Percentiles rank a stretch among this genome's conserved stretches.
phyloP scores from a whole-genome alignment of 1,140 invertebrate species.

The Plectus sambesii region DNA sequence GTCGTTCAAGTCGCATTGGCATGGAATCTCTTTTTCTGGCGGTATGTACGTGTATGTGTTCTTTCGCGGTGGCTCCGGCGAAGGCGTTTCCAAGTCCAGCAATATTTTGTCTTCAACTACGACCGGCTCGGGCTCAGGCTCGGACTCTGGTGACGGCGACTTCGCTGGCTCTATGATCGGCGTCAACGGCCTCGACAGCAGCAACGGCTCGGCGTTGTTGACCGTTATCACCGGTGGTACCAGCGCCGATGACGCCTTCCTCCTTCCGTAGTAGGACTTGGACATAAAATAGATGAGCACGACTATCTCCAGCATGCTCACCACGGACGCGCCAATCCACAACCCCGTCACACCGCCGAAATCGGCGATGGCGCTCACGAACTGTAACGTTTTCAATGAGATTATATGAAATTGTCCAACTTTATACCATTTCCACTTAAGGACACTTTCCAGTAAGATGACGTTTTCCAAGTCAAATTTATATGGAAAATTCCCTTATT shows the following conservation, averaged over 20 bases:
- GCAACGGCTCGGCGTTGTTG: not conserved
- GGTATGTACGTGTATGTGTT: conserved; percentile 31
- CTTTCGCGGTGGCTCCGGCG: conserved; percentile 12
- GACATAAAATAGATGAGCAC: conserved; percentile 24
- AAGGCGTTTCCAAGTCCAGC: too few species aligned
- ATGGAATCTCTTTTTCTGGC: conserved; percentile 40
- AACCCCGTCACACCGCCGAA: conserved; percentile 42
- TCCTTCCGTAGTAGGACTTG: conserved; percentile 23
- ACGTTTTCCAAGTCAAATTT: too few species aligned
- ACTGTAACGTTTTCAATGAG: too few species aligned
- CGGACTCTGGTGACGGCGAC: too few species aligned
- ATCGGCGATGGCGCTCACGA: conserved; percentile 38
- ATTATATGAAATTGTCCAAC: too few species aligned
- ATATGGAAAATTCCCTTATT: not conserved
- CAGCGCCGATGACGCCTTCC: conserved; percentile 26
- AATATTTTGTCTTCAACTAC: too few species aligned
- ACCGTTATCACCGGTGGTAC: conserved; percentile 12
- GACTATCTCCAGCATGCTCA: conserved; percentile 39
- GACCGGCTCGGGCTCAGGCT: too few species aligned
- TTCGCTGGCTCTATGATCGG: too few species aligned
- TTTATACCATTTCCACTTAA: too few species aligned
- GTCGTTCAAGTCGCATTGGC: conserved; percentile 37
- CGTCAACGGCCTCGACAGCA: too few species aligned
- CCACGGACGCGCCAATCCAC: conserved; percentile 44
- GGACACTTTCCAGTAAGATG: too few species aligned